These are phyloP conservation scores for Himalopsyche japonica DNA, from an alignment of 2,888 invertebrate species.

Conservation along the genomic window DNA sequence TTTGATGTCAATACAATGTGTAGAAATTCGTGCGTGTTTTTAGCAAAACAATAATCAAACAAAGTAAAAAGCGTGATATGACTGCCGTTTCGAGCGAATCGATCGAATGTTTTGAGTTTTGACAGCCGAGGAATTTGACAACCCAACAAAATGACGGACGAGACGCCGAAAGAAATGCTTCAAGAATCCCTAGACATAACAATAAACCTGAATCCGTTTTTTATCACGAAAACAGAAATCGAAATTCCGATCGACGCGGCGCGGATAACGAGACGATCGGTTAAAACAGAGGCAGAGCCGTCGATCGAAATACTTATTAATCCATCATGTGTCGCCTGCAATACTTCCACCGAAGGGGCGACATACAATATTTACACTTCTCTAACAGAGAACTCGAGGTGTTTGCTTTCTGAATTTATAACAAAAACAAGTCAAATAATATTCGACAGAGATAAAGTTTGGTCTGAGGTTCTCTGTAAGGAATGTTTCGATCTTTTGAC, in stretches of 20 bases:
- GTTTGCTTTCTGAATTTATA: conserved; percentile 25
- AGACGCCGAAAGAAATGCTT: conserved; percentile 4
- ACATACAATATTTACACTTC: conserved; percentile 24
- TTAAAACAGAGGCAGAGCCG: background rate
- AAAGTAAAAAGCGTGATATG: background rate
- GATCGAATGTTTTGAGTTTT: background rate
- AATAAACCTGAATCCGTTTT: background rate
- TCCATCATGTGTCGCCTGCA: conserved; percentile 12
- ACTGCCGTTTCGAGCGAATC: background rate
- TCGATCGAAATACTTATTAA: background rate
- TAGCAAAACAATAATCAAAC: background rate
- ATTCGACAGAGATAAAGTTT: conserved; percentile 30
- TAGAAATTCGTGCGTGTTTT: background rate
- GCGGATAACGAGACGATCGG: background rate
- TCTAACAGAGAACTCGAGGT: conserved; percentile 17
- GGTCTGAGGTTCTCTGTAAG: conserved; percentile 26
- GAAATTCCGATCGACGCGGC: conserved; percentile 6
- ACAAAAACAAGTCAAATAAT: conserved; percentile 28
- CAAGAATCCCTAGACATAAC: background rate
- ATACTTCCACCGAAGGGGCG: background rate
- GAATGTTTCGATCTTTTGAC: conserved; percentile 24
- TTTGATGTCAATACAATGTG: background rate
- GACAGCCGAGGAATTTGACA: conserved; percentile 17
- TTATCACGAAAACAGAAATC: background rate
- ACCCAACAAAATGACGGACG: conserved; percentile 12